Evolutionary conservation across 2,888 invertebrate genomes (phyloP).

Genomic region (Adelognathus sp.): DNA sequence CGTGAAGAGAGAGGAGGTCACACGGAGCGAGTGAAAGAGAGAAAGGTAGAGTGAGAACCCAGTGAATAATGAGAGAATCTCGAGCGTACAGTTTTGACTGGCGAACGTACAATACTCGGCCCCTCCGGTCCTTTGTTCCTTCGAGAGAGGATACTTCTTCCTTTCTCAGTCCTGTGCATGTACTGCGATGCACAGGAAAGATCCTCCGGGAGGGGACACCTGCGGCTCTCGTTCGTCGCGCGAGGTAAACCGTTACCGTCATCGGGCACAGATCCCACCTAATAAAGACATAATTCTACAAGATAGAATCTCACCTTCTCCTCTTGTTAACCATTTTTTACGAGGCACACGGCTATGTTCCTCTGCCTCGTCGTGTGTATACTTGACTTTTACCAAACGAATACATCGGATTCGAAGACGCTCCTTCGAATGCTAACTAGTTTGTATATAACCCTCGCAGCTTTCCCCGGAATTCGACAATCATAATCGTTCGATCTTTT

Average conservation of each 20-base stretch:
- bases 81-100: slow-evolving; percentile 12
- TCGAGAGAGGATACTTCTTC: slow-evolving; percentile 25
- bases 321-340: slow-evolving; percentile 70
- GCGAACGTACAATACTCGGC: slow-evolving; percentile 25
- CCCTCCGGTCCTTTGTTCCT: slow-evolving; percentile 41
- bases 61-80: slow-evolving; percentile 62
- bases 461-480: too few species aligned
- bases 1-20: slow-evolving; percentile 19
- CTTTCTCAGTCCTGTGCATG: neutral
- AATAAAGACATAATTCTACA: slow-evolving; percentile 77
- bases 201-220: slow-evolving; percentile 66
- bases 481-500: too few species aligned
- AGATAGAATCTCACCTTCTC: slow-evolving; percentile 72
- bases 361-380: slow-evolving; percentile 31
- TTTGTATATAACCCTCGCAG: too few species aligned
- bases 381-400: slow-evolving; percentile 16
- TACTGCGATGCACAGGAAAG: neutral
- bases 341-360: slow-evolving; percentile 59
- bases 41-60: too few species aligned
- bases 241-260: slow-evolving; percentile 71
- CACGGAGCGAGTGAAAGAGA: too few species aligned
- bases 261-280: slow-evolving; percentile 73
- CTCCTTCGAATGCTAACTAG: slow-evolving; percentile 32
- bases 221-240: slow-evolving; percentile 63
- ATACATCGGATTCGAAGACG: slow-evolving; percentile 15